Conservation (phyloP, 1,140 invertebrate genomes). For the Homalodisca vitripennis region DNA sequence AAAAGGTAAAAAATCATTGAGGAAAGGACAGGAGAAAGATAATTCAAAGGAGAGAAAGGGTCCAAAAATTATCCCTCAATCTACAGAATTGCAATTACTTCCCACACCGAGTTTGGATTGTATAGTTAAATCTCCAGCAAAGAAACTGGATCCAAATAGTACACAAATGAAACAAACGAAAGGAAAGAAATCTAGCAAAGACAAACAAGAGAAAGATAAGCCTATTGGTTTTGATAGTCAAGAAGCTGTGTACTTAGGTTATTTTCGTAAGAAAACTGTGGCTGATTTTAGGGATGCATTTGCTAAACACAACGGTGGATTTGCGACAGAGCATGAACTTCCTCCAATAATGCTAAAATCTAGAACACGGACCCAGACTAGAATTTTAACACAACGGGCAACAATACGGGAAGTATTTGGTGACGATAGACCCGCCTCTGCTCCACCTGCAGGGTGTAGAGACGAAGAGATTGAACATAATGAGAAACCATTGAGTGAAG, state of each 20-base stretch:
- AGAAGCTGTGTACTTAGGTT: slow-evolving; percentile 56
- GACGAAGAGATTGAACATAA: slow-evolving; percentile 47
- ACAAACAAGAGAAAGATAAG: slow-evolving; percentile 50
- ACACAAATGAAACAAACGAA: slow-evolving; percentile 32
- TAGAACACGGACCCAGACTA: slow-evolving; percentile 72
- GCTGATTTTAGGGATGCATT: slow-evolving; percentile 66
- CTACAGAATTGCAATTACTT: slow-evolving; percentile 58
- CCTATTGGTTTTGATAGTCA: slow-evolving; percentile 50
- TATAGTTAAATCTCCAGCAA: slow-evolving; percentile 14
- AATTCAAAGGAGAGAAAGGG: slow-evolving; percentile 25
- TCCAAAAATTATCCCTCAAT: slow-evolving; percentile 31
- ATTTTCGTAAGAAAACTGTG: slow-evolving; percentile 68
- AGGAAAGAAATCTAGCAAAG: slow-evolving; percentile 53
- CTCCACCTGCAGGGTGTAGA: slow-evolving; percentile 51
- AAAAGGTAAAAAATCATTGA: slow-evolving; percentile 32
- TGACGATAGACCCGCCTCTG: slow-evolving; percentile 65
- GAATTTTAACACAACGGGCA: slow-evolving; percentile 69
- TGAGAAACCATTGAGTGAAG: slow-evolving; percentile 37
- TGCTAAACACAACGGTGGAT: slow-evolving; percentile 59
- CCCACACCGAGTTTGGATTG: slow-evolving; percentile 52
- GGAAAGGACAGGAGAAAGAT: slow-evolving; percentile 24
- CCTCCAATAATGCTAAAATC: slow-evolving; percentile 70
- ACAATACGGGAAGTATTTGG: slow-evolving; percentile 79
- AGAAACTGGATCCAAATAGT: slow-evolving; percentile 53
- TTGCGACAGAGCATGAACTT: slow-evolving; percentile 57